These are phyloP conservation scores for Brachyptera risi DNA, from an alignment of 2,888 invertebrate genomes.

Conservation along the genomic window DNA sequence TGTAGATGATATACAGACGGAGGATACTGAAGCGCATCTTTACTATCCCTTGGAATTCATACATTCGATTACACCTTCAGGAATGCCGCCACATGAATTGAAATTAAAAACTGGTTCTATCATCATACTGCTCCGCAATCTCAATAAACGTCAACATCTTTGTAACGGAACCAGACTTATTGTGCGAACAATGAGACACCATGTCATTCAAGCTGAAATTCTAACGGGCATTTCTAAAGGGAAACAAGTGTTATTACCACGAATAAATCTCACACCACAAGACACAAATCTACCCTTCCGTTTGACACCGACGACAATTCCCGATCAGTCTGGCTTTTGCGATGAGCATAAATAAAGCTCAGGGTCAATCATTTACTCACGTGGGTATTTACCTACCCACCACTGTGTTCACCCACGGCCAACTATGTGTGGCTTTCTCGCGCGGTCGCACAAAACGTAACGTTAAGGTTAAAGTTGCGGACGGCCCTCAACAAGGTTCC, in stretches of 20 bases:
- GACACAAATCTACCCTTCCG: constrained; percentile 2
- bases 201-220: neutral
- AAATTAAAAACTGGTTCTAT: constrained; percentile 33
- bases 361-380: neutral
- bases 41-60: neutral
- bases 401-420: constrained; percentile 1
- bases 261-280: neutral
- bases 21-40: neutral
- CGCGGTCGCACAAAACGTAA: neutral
- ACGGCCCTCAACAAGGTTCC: neutral
- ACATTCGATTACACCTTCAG: constrained; percentile 19
- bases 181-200: neutral
- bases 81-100: constrained; percentile 35
- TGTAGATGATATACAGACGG: neutral
- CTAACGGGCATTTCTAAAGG: neutral
- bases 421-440: neutral
- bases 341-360: constrained; percentile 1
- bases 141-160: constrained; percentile 30
- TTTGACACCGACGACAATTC: neutral
- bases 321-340: neutral
- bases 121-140: constrained; percentile 35
- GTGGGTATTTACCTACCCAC: neutral
- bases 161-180: constrained; percentile 35
- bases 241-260: neutral
- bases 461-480: neutral